Base-by-base conservation (phyloP, 2,797 vertebrate species). In the Cyclura pinguis region DNA sequence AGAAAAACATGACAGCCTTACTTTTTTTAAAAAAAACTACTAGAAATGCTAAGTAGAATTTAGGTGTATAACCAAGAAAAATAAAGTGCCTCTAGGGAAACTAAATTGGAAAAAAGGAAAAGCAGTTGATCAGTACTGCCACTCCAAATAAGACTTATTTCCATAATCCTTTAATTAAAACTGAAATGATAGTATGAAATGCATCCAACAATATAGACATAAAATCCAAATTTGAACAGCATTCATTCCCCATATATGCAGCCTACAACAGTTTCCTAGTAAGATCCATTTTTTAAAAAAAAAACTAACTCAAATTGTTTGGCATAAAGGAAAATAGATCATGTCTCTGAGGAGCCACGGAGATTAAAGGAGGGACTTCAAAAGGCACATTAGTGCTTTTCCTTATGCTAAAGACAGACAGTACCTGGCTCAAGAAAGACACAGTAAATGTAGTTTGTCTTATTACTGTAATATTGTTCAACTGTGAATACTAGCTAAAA, bases 141-240 rank as follows among this genome's bases (percentile, higher is more conserved):
- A 77, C n/a, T 85, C 90, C 52, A 83, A 89, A 77, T 55, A 89
- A 2, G 10, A 72, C 83, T 83, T 81, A 89, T 88, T 91, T 42
- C 47, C 72, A 84, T 86, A 84, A 90, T 91, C 42, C 67, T 73
- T 69, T 42, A 59, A 27, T 91, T 89, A 80, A 90, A 90, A 57
- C 57, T 59, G 81, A 80, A 80, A 73, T 67, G 57, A 82, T 14
- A 27, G 50, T 82, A 64, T 69, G 74, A 59, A 74, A 50, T 62
- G 35, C 77, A 62, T 80, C 83, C 84, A 88, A 90, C 87, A 88
- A 85, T 88, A 91, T 1, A 92, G 81, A 87, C 64, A 91, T 74
- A 72, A 89, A 78, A 86, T 85, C 84, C 47, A 77, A 73, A 32
- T 91, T 87, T 88, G 90, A 38, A 35, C 52, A 85, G 85, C 55